These are phyloP conservation scores for Pogonocherus hispidulus DNA, from an alignment of 2,888 invertebrate species.

Conservation along the genomic window DNA sequence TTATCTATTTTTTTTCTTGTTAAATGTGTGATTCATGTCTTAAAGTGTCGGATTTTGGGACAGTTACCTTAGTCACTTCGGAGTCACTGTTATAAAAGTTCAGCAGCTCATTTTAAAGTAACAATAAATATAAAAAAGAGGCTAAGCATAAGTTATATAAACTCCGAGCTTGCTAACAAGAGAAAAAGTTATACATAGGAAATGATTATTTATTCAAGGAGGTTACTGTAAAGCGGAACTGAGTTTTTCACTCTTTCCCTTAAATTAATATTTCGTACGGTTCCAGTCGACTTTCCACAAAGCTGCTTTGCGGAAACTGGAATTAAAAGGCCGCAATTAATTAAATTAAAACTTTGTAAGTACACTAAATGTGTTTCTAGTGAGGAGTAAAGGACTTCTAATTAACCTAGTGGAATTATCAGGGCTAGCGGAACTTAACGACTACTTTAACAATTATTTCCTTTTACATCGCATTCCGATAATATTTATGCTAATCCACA, in stretches of 20 bases:
- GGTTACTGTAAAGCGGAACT: neutral
- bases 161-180: neutral
- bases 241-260: neutral
- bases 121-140: too few relatives aligned
- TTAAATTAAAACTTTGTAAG: conserved; percentile 4
- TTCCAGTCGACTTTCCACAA: conserved; percentile 1
- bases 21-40: too few relatives aligned
- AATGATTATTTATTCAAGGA: neutral
- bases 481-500: too few relatives aligned
- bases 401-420: neutral
- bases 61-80: too few relatives aligned
- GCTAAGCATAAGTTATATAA: too few relatives aligned
- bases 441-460: too few relatives aligned
- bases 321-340: neutral
- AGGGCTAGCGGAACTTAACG: neutral
- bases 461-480: too few relatives aligned
- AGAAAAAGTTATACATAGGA: neutral
- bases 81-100: too few relatives aligned
- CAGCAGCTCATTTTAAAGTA: too few relatives aligned
- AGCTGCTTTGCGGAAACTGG: neutral
- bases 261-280: conserved; percentile 5
- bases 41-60: too few relatives aligned
- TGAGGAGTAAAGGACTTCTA: neutral
- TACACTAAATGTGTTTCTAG: neutral
- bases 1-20: too few relatives aligned